Evolutionary conservation across 2,113 vertebrate species (phyloP), one percentile per base, ranked within the genome.

Genomic region (Colistium nudipinnis): DNA sequence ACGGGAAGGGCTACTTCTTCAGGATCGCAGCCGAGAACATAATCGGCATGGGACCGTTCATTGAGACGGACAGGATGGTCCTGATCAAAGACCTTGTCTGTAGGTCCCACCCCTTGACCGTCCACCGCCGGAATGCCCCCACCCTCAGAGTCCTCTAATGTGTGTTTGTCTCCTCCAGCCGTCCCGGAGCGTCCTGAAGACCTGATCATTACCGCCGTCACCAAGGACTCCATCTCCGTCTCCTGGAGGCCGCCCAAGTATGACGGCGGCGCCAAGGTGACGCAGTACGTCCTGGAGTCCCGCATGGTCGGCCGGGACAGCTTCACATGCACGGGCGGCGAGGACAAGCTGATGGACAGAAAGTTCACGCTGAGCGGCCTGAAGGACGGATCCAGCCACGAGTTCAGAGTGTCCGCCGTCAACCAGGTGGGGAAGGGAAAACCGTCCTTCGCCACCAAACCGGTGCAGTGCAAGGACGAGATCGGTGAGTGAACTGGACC

Each of bases 1-100:
- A 97, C 74, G 96, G 96, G 17, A 98, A 96, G 88, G 93, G 94
- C 47, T 99, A 99, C 88, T 98, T 96, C 81, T 99, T 99, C 92
- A 94, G 97, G 88, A 97, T 99, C 56, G 97, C 98, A 31, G 95
- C 98, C 20, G 98, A 99, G 90, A 99, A 99, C 88, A 96, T 96
- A 62, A 97, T 99, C 51, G 98, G 98, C 88, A 96, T 97, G 93
- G 98, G 98, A 52, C 98, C 98, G 1, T 99, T 96, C 82, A 91
- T 92, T 36, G 95, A 98, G 79, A 98, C 94, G 1, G 73, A 92
- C 65, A 90, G 91, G 47, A 94, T 95, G 81, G 90, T 97, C 74
- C 72, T 96, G 61, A 96, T 99, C 82, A 95, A 93, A 92, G 95
- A 98, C 65, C 96, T 96, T 64, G 94, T 98, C 87, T 96, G 98